A percentile compares a stretch with the other conserved stretches of the same genome.
These are phyloP conservation scores for Helostoma temminkii DNA, from an alignment of 2,797 vertebrate species.

Conservation along the genomic window DNA sequence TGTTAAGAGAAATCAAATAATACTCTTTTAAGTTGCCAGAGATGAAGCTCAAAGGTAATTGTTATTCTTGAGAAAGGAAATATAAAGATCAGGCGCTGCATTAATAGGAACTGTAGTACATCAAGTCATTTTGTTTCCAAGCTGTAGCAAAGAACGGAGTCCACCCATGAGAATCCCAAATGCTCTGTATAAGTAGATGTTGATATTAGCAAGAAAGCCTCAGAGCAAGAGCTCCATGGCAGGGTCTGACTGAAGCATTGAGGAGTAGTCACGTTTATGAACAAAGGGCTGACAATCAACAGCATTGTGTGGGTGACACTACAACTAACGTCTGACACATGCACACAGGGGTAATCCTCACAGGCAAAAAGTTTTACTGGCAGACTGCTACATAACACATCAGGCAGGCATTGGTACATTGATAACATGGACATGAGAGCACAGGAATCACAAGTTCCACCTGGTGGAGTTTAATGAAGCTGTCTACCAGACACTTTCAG, in stretches of 20 bases:
- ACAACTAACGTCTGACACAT: too few relatives aligned
- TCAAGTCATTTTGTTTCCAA: slow-evolving; percentile 70
- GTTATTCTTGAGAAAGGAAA: slow-evolving; percentile 65
- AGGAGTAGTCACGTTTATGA: slow-evolving; percentile 50
- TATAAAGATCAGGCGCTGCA: slow-evolving; percentile 29
- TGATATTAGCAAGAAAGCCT: slow-evolving; percentile 68
- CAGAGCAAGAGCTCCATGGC: slow-evolving; percentile 51
- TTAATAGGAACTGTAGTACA: slow-evolving; percentile 50
- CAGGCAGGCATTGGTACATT: slow-evolving; percentile 40
- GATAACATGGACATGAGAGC: slow-evolving; percentile 34
- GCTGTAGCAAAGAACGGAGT: slow-evolving; percentile 57
- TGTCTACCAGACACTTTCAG: slow-evolving; percentile 43
- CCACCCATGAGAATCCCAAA: slow-evolving; percentile 63
- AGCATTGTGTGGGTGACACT: slow-evolving; percentile 50
- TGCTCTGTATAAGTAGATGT: slow-evolving; percentile 54
- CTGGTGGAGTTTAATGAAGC: slow-evolving; percentile 61
- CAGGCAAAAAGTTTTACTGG: slow-evolving; percentile 25
- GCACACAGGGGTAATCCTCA: too few relatives aligned
- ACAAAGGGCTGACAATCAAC: slow-evolving; percentile 71
- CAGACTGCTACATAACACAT: slow-evolving; percentile 56
- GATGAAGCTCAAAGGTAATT: slow-evolving; percentile 62
- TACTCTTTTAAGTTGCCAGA: slow-evolving; percentile 39
- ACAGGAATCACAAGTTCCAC: slow-evolving; percentile 39
- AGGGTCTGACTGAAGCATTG: slow-evolving; percentile 56
- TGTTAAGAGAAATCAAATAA: slow-evolving; percentile 57